Evolutionary conservation across 2,888 invertebrate species (phyloP).

Genomic region (Tolmerus cingulatus): DNA sequence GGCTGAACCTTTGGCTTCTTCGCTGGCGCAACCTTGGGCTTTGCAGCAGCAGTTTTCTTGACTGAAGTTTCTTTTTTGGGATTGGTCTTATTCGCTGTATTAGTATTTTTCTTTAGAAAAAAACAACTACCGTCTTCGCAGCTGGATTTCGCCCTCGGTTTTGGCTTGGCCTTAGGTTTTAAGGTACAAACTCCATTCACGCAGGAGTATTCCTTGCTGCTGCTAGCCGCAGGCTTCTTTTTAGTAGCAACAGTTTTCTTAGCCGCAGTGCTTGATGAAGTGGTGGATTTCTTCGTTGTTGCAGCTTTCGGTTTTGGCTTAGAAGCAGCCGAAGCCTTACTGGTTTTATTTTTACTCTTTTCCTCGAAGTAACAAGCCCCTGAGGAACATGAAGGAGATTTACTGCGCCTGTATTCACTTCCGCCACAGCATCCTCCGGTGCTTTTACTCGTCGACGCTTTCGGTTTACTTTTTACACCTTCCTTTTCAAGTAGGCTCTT

Average conservation of each 20-base stretch:
- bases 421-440: not conserved
- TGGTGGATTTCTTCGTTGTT: not conserved
- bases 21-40: not conserved
- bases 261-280: not conserved
- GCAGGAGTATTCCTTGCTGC: not conserved
- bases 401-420: not conserved
- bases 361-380: not conserved
- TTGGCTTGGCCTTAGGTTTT: not conserved
- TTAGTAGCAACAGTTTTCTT: not conserved
- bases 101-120: conserved; percentile 1
- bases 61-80: not conserved
- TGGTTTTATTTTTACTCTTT: not conserved
- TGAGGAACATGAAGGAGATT: not conserved
- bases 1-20: conserved; percentile 1
- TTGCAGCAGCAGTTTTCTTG: not conserved
- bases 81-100: not conserved
- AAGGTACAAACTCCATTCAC: not conserved
- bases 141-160: not conserved
- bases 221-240: not conserved
- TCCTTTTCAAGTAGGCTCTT: conserved; percentile 15
- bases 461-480: not conserved
- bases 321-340: not conserved
- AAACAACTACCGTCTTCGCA: not conserved
- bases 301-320: not conserved
- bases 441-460: not conserved